phyloP scores from a whole-genome alignment of 2,888 invertebrate species.

The Leuctra nigra region DNA sequence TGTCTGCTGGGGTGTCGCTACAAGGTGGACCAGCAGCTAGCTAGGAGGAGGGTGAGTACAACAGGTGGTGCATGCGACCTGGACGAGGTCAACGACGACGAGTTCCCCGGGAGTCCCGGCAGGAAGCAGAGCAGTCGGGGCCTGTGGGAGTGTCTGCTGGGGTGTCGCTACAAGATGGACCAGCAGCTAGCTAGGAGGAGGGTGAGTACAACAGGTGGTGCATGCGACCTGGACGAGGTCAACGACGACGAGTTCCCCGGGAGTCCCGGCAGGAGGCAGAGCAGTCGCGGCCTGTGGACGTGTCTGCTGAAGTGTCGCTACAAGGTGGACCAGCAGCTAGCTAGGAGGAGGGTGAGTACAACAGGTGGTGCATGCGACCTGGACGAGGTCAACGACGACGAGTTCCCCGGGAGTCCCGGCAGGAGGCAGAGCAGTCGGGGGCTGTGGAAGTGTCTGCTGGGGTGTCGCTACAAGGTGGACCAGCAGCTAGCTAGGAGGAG shows the following conservation, averaged over 20 bases:
- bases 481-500: too few relatives aligned
- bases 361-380: too few relatives aligned
- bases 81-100: slow-evolving; percentile 57
- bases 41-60: too few relatives aligned
- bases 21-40: too few relatives aligned
- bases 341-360: slow-evolving; percentile 62
- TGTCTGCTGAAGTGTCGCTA: slow-evolving; percentile 72
- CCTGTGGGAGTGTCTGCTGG: slow-evolving; percentile 69
- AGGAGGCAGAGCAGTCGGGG: too few relatives aligned
- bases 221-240: slow-evolving; percentile 62
- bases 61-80: too few relatives aligned
- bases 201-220: slow-evolving; percentile 49
- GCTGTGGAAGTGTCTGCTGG: too few relatives aligned
- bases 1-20: too few relatives aligned
- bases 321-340: slow-evolving; percentile 69
- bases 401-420: too few relatives aligned
- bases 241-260: slow-evolving; percentile 50
- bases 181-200: slow-evolving; percentile 76
- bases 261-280: slow-evolving; percentile 37
- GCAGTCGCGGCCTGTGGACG: slow-evolving; percentile 54
- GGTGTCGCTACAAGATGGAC: slow-evolving; percentile 65
- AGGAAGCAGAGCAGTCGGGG: slow-evolving; percentile 42
- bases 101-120: slow-evolving; percentile 39
- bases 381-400: too few relatives aligned
- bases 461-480: too few relatives aligned